Evolutionary conservation across 2,113 vertebrate genomes (phyloP).

Genomic region (Scatophagus argus): DNA sequence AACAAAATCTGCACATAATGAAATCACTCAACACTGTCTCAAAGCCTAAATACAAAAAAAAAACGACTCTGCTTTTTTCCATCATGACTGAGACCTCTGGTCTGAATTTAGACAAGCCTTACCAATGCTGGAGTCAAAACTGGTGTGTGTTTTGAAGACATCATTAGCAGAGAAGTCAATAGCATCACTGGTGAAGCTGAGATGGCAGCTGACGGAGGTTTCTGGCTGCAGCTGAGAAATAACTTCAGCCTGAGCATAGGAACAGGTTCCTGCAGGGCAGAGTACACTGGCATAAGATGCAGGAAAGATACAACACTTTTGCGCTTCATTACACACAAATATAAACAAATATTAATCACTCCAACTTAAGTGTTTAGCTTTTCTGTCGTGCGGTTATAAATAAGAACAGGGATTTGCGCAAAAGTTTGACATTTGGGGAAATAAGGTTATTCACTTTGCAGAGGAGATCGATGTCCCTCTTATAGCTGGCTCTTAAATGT

Average conservation of each 20-base stretch:
- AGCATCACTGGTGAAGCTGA: slow-evolving; percentile 85
- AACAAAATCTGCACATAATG: not conserved
- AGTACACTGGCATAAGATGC: not conserved
- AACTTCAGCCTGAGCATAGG: slow-evolving; percentile 83
- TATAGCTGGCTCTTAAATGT: not conserved
- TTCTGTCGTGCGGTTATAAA: not conserved
- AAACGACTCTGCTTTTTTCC: not conserved
- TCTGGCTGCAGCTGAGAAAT: slow-evolving; percentile 87
- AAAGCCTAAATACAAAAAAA: not conserved
- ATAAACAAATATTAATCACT: not conserved
- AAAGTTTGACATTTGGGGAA: not conserved
- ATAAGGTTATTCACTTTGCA: not conserved
- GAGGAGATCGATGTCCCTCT: not conserved
- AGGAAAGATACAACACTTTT: not conserved
- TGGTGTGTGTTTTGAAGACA: slow-evolving; percentile 85
- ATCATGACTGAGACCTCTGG: not conserved
- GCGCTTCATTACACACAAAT: not conserved
- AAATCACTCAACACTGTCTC: not conserved
- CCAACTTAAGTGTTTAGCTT: not conserved
- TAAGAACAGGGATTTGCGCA: not conserved
- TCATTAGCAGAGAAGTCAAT: slow-evolving; percentile 87
- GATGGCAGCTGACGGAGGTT: slow-evolving; percentile 86
- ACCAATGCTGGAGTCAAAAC: slow-evolving; percentile 89
- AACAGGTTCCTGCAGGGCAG: slow-evolving; percentile 87
- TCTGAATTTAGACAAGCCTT: slow-evolving; percentile 9